Evolutionary conservation across 2,888 invertebrate genomes (phyloP), one percentile per base, ranked within the genome.

Genomic region (Dusona sp.): DNA sequence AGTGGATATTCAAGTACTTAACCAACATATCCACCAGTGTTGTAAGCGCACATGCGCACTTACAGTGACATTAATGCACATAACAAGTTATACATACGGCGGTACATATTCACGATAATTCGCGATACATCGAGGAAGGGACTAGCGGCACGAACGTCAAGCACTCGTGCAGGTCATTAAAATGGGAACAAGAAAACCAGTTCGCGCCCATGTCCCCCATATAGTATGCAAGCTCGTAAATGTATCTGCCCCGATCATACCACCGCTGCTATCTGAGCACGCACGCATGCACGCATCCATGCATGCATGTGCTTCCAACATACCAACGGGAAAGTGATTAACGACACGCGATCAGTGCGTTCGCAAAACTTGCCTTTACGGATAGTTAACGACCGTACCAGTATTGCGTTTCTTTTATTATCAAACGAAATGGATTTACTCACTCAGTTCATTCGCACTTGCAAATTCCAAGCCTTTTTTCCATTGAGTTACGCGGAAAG

Each of bases 171-270:
- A 79, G 85, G 75, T 86, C 79, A 75, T 83, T 86, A 77, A 83
- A 86, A 86, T 86, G 86, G 82, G 75, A 75, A 80, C 81, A 85
- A 85, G 85, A 86, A 77, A 86, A 83, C 83, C 75, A 83, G 83
- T 83, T 83, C 83, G 79, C 79, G 79, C 83, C 79, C 79, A 57
- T 79, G 79, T 83, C 79, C 72, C 61, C 61, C 29, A 29, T 61
- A 77, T 54, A 79, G 72, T 65, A 72, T 86, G 79, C 74, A 79
- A 86, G 72, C 86, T 86, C 75, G 83, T 80, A 86, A 86, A 86
- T 86, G 75, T 83, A 83, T 83, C 64, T 77, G 54, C 72, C 36
- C 13, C 77, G 54, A 29, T 29, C 42, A 54, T 25, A 22, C 61
- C 70, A 75, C 36, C 68, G 61, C 25, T 68, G 25, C 25, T 42